Base-by-base conservation (phyloP, 2,888 invertebrate species). In the Phengaris alcon region DNA sequence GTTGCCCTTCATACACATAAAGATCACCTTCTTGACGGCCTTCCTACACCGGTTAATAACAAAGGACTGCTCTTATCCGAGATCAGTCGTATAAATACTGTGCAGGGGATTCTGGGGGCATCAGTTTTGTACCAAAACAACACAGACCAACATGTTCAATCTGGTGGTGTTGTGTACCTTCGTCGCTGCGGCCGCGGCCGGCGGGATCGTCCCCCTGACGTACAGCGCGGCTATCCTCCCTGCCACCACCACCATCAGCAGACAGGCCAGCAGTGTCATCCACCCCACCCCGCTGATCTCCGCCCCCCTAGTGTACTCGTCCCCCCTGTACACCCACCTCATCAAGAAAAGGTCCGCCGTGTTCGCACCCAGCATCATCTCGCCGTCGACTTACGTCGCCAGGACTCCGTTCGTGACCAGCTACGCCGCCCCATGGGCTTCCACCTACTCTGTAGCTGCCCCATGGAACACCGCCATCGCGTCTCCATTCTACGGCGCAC, bases 161-260 rank as follows among this genome's bases (percentile, higher is more conserved):
- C 86, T 93, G 94, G 94, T 95, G 93, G 94, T 94, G 88, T 94
- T 95, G 93, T 94, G 94, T 85, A 94, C 94, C 88, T 88, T 95
- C 82, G 84, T 95, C 83, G 94, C 95, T 81, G 88, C 93, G 81
- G 95, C 88, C 80, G 85, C 89, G 75, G 95, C 95, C 79, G 73
- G 77, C 10, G 68, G 81, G 6, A 68, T 82, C 51, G 78, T 85
- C 13, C 86, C 85, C 6, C 78, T 86, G 75, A 75, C 83, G 8
- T 86, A 88, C 76, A 84, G 87, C 10, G 80, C 84, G 6, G 81
- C 82, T 7, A 77, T 85, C 70, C 70, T 89, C 64, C 78, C 87
- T 7, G 91, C 90, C 54, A 82, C 85, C 12, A 88, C 91, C 10
- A 87, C 86, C 69, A 88, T 90, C 82, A 82, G 87, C 52, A 84